Evolutionary conservation across 2,888 invertebrate species (phyloP).

Genomic region (Meiosimyza platycephala): DNA sequence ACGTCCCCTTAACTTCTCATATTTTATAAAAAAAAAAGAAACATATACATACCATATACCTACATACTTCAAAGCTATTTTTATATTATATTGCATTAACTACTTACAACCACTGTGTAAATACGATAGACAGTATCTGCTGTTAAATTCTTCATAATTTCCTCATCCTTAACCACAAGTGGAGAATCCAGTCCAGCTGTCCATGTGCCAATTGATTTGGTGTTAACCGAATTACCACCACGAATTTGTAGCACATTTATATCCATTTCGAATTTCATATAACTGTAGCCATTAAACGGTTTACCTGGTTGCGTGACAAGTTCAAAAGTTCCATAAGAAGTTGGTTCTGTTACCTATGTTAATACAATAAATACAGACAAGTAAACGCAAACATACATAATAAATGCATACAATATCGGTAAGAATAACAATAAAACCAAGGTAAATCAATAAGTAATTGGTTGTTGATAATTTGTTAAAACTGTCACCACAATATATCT

Average conservation of each 20-base stretch:
- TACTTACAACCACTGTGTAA: constrained; percentile 83
- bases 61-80: background rate
- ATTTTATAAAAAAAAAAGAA: too few species aligned
- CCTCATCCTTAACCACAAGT: constrained; percentile 74
- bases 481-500: background rate
- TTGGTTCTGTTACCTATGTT: constrained; percentile 72
- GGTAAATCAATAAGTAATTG: constrained; percentile 16
- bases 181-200: constrained; percentile 78
- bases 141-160: constrained; percentile 78
- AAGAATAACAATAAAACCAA: background rate
- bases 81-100: background rate
- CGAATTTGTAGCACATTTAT: constrained; percentile 78
- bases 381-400: constrained; percentile 26
- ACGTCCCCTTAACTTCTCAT: too few species aligned
- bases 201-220: constrained; percentile 80
- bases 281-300: constrained; percentile 76
- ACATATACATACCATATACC: too few species aligned
- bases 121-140: constrained; percentile 88
- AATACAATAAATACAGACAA: background rate
- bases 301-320: constrained; percentile 72
- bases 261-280: constrained; percentile 80
- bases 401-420: background rate
- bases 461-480: constrained; percentile 20
- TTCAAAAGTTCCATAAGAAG: constrained; percentile 77
- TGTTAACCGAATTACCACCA: constrained; percentile 79